Evolutionary conservation across 2,888 invertebrate genomes (phyloP), one percentile per base, ranked within the genome.

Genomic region (Pardosa pseudoannulata): DNA sequence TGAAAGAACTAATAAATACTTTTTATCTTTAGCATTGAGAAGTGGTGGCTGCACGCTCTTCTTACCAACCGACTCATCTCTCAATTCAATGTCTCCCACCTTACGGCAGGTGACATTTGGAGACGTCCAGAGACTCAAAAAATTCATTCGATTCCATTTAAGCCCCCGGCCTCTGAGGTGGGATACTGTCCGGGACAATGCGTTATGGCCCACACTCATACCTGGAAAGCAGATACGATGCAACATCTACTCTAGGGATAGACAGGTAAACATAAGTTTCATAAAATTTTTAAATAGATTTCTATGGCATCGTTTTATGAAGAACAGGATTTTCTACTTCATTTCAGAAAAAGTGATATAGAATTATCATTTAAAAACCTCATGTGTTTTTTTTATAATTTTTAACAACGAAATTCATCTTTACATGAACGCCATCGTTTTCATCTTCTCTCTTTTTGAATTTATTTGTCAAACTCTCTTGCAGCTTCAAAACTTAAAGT

Each of bases 1-100:
- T n/a, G n/a, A n/a, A n/a, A n/a, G n/a, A n/a, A n/a, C n/a, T n/a
- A n/a, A n/a, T n/a, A n/a, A n/a, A n/a, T n/a, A n/a, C 0, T 67
- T 19, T 67, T n/a, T 28, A 11, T 74, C 36, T 27, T 28, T 39
- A 74, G 74, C 32, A 64, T 27, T 64, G 56, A 62, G 36, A 28
- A 5, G 28, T 39, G 81, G 71, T 0, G 68, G 79, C n/a, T 89
- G 88, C 65, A 89, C 89, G 0, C 65, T 89, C 0, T 87, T 89
- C 36, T 68, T 88, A 2, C 89, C 89, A 7, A 89, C 87, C 3
- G 88, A 89, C 41, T 31, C 62, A n/a, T 89, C 89, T 16, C 31
- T 89, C n/a, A 39, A 64, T n/a, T 71, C 68, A 31, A 78, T 89
- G 64, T 88, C 89, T 1, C 80, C 82, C 1, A 88, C 89, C 23